These are phyloP conservation scores for Meloidogyne chitwoodi DNA, from an alignment of 1,140 invertebrate genomes.

Conservation along the genomic window DNA sequence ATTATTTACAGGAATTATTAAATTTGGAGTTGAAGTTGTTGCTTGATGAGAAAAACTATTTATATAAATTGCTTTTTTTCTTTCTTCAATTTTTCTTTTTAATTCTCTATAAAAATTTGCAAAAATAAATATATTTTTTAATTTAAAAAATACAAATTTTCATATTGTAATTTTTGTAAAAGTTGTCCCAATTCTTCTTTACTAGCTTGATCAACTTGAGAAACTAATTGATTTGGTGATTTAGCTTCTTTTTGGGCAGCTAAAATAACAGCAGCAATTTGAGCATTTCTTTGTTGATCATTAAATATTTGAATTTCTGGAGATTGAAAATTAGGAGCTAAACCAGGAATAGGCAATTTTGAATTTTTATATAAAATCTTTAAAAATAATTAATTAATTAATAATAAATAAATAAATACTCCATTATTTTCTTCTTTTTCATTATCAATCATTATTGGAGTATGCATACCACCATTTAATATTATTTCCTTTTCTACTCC, in stretches of 20 bases:
- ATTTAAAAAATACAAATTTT: slow-evolving; percentile 41
- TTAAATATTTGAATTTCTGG: not conserved
- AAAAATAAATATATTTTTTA: not conserved
- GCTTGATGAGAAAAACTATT: slow-evolving; percentile 1
- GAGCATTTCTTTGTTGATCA: slow-evolving; percentile 24
- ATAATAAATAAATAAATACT: no score
- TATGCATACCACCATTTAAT: not conserved
- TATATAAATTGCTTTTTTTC: not conserved
- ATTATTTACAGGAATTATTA: not conserved
- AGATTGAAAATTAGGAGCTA: not conserved
- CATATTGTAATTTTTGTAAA: slow-evolving; percentile 52
- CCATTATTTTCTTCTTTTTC: no score
- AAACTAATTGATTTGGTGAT: slow-evolving; percentile 50
- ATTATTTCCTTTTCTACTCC: not conserved
- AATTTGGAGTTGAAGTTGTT: slow-evolving; percentile 41
- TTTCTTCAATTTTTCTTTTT: slow-evolving; percentile 28
- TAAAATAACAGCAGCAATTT: slow-evolving; percentile 1
- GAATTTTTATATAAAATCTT: not conserved
- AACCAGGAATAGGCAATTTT: not conserved
- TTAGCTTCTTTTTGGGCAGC: slow-evolving; percentile 42
- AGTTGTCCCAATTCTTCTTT: slow-evolving; percentile 59
- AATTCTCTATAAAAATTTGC: slow-evolving; percentile 1
- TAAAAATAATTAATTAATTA: not conserved
- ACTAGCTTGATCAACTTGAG: slow-evolving; percentile 56
- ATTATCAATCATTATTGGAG: not conserved